Evolutionary conservation across 2,888 invertebrate genomes (phyloP).

Genomic region (Oxyscelio sp.): DNA sequence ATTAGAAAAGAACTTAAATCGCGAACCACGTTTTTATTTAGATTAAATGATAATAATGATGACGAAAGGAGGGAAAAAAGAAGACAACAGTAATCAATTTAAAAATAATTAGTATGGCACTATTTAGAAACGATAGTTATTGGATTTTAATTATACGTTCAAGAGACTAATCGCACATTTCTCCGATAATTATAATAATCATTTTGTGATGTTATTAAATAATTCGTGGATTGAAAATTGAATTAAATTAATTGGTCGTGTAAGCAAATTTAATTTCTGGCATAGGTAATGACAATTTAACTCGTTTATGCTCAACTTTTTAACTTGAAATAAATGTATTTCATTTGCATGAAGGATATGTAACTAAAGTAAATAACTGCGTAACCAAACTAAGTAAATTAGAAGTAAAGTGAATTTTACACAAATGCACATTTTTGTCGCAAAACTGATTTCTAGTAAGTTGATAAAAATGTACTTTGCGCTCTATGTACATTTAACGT

Average conservation of each 20-base stretch:
- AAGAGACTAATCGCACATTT: conserved; percentile 51
- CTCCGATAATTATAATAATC: conserved; percentile 56
- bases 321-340: conserved; percentile 1
- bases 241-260: conserved; percentile 52
- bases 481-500: background rate
- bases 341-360: no score
- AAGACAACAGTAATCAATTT: conserved; percentile 23
- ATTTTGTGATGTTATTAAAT: conserved; percentile 57
- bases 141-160: conserved; percentile 53
- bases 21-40: background rate
- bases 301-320: conserved; percentile 12
- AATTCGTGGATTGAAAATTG: conserved; percentile 41
- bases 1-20: background rate
- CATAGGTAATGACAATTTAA: conserved; percentile 26
- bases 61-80: background rate
- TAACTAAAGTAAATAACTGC: no score
- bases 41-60: background rate
- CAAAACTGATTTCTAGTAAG: no score
- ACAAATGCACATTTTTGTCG: no score
- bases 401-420: no score
- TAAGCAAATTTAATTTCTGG: conserved; percentile 53
- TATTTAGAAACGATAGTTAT: conserved; percentile 55
- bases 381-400: no score
- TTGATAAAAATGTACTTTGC: no score
- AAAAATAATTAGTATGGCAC: conserved; percentile 34